Evolutionary conservation across 2,888 invertebrate species (phyloP).

Genomic region (Pterostichus niger): DNA sequence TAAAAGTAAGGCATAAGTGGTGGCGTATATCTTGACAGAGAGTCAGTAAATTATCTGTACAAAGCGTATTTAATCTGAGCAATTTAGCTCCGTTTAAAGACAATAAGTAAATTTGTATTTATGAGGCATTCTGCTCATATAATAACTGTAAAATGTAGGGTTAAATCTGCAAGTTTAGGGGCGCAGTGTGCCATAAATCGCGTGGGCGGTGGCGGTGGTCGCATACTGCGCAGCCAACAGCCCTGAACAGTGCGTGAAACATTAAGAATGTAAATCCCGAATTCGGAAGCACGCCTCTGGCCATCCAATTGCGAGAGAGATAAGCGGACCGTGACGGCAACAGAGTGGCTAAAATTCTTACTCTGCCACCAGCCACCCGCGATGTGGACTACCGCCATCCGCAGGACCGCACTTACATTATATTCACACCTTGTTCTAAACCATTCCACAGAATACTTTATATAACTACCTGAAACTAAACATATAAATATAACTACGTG

Average conservation of each 20-base stretch:
- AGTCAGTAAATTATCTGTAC: background rate
- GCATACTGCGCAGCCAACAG: constrained; percentile 26
- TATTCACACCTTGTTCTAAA: too few relatives aligned
- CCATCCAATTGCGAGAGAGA: constrained; percentile 56
- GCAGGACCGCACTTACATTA: too few relatives aligned
- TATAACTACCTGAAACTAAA: too few relatives aligned
- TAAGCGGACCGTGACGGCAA: constrained; percentile 49
- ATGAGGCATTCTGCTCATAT: constrained; percentile 6
- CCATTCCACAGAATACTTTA: too few relatives aligned
- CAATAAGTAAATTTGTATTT: constrained; percentile 38
- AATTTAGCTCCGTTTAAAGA: constrained; percentile 1
- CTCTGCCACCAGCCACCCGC: constrained; percentile 9
- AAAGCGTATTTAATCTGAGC: constrained; percentile 11
- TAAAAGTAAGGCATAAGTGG: too few relatives aligned
- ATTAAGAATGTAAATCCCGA: constrained; percentile 61
- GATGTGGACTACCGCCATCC: background rate
- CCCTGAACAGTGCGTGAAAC: constrained; percentile 62
- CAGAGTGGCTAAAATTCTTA: constrained; percentile 31
- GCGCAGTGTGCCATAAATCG: constrained; percentile 6
- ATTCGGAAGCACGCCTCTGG: constrained; percentile 62
- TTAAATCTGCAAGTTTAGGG: constrained; percentile 11
- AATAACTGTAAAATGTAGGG: constrained; percentile 16
- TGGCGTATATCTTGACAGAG: too few relatives aligned
- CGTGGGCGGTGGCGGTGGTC: constrained; percentile 1
- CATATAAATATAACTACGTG: too few relatives aligned